Evolutionary conservation across 2,797 vertebrate genomes (phyloP).

Genomic region (Enteromius mattozi): DNA sequence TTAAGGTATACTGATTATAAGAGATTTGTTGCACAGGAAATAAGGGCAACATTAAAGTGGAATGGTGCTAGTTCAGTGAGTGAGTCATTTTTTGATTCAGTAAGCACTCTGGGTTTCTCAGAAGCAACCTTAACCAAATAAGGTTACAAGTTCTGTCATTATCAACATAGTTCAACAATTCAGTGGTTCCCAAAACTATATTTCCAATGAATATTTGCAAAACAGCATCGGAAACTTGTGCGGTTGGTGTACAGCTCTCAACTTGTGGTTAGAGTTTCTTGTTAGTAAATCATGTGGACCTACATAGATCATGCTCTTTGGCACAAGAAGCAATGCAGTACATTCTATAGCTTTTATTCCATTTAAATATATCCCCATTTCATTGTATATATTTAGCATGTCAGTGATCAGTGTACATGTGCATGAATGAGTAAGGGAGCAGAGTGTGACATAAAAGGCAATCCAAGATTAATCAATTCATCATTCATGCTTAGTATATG

Average conservation of each 20-base stretch:
- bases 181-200: background rate
- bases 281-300: background rate
- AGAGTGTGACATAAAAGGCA: background rate
- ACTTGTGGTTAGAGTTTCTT: background rate
- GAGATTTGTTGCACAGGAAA: background rate
- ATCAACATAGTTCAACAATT: background rate
- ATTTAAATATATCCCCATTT: background rate
- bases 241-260: background rate
- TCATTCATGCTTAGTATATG: background rate
- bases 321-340: background rate
- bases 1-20: background rate
- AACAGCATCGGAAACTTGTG: background rate
- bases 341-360: background rate
- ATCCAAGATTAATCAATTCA: background rate
- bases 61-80: background rate
- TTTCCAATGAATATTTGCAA: background rate
- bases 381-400: background rate
- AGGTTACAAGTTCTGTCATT: background rate
- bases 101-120: background rate
- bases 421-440: background rate
- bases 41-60: background rate
- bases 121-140: background rate
- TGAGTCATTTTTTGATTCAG: background rate
- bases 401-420: background rate
- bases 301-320: background rate